Base-by-base conservation (phyloP, 2,888 invertebrate genomes). In the Bombylius major region DNA sequence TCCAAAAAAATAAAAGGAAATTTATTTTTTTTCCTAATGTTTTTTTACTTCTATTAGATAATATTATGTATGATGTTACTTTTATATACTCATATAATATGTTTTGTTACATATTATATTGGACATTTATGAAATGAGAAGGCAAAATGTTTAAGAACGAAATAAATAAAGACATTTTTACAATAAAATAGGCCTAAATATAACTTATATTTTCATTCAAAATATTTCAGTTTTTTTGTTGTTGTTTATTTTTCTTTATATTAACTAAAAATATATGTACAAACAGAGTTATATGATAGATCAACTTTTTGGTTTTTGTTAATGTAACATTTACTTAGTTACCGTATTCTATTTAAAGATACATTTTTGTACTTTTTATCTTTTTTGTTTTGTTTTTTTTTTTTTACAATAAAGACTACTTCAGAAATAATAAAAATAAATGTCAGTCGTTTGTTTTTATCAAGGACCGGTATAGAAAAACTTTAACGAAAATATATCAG, bases 401-500 rank as follows among this genome's bases (percentile, higher is more conserved):
- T 42, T 42, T 11, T 11, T 4, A 42, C 8, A 42, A 11, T 57
- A 61, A 56, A 56, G 61, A 59, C 56, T 53, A 53, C 56, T 58
- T 59, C 56, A 61, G 61, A 71, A 68, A 65, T 73, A 73, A 73
- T 73, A 73, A 72, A 73, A 73, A 73, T 70, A 72, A 73, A 73
- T 73, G 73, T 72, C 68, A 68, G 71, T 71, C 70, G 71, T 73
- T 73, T 70, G 69, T 72, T 72, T 71, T 70, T 69, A 67, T 70
- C 70, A 70, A 64, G 66, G 63, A 62, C 62, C 59, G 57, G 56
- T 42, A 56, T 49, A 47, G 44, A 42, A 50, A 54, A 34, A 14
- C 39, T 23, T 23, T 23, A 23, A 23, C 23, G 23, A 23, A 23
- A 23, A 23, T 2, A 23, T 23, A 23, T 23, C 56, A 14, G 23